Percentiles rank a stretch among this genome's conserved stretches.
These are phyloP conservation scores for Coreius guichenoti DNA, from an alignment of 2,797 vertebrate genomes.

Conservation along the genomic window DNA sequence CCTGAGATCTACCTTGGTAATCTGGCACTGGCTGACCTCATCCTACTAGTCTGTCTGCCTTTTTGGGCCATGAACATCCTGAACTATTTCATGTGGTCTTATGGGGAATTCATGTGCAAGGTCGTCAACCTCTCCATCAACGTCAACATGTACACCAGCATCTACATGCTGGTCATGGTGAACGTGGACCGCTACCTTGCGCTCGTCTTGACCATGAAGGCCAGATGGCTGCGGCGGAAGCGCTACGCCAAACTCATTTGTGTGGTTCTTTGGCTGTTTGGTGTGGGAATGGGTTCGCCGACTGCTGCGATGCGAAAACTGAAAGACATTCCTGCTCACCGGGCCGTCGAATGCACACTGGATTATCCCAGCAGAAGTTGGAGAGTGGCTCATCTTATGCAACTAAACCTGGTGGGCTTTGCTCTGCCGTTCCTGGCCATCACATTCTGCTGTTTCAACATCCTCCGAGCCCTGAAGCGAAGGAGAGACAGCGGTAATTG, in stretches of 20 bases:
- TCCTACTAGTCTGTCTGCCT: constrained; percentile 83
- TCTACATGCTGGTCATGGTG: constrained; percentile 88
- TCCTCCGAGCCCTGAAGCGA: constrained; percentile 76
- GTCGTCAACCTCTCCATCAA: constrained; percentile 76
- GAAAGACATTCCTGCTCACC: background rate
- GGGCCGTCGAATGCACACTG: constrained; percentile 69
- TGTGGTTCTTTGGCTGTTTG: constrained; percentile 82
- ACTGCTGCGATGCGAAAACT: constrained; percentile 78
- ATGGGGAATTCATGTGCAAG: constrained; percentile 86
- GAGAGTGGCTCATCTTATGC: constrained; percentile 76
- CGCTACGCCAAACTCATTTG: constrained; percentile 83
- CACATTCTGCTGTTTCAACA: constrained; percentile 81
- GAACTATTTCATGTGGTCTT: constrained; percentile 84
- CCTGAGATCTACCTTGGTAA: constrained; percentile 93
- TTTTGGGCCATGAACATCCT: constrained; percentile 90
- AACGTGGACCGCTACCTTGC: constrained; percentile 93
- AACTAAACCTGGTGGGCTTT: constrained; percentile 84
- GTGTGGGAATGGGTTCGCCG: constrained; percentile 80
- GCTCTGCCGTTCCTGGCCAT: constrained; percentile 81
- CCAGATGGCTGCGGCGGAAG: constrained; percentile 79
- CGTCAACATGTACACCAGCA: constrained; percentile 87
- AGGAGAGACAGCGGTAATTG: constrained; percentile 72
- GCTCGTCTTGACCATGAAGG: constrained; percentile 87
- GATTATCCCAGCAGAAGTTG: constrained; percentile 72
- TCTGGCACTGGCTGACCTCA: constrained; percentile 85